Base-by-base conservation (phyloP, 2,113 vertebrate genomes). In the Chloroceryle aenea region DNA sequence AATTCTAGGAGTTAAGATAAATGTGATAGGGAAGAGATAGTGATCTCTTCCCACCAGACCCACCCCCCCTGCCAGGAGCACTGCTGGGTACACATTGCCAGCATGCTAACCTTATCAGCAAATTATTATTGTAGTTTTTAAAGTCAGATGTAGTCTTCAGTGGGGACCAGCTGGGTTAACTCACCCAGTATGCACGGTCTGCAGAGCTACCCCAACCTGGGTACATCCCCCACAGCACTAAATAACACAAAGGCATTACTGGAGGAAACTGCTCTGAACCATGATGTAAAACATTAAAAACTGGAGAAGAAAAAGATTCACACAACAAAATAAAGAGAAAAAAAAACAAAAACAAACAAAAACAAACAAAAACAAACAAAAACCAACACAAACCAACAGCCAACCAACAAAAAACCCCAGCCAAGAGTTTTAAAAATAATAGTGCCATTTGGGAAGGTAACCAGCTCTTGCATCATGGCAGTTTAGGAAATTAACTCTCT, bases 261-360 rank as follows among this genome's bases (percentile, higher is more conserved):
- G 14, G 8, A 74, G 50, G 25, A 84, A 77, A 77, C 23, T 55
- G 38, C 29, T 59, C 38, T 89, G 43, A 76, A 38, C 53, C 11
- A 59, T 12, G 11, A 22, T 5, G 11, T 34, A 83, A 81, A 74
- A 38, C 1, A 9, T 29, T 29, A 59, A 29, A 58, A 76, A 55
- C 0, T 8, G 0, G 2, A 9, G 10, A 30, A 22, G 15, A 9
- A 7, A 47, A 5, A 43, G 3, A 78, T 6, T 29, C 11, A 63
- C 12, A 34, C 11, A 29, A 58, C 30, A 76, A 43, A 82, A 78
- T 55, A 6, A 53, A 84, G 12, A 32, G 2, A 73, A 74, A 48
- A 19, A 34, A 20, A 27, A 9, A 9, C 0, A 45, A 20, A 27
- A 38, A 52, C 40, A 9, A 1, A 45, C 38, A 8, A 8, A 45